A percentile compares a stretch with the other conserved stretches of the same genome.
Evolutionary conservation across 2,888 invertebrate species (phyloP).

Genomic region (Abscondita cerata): DNA sequence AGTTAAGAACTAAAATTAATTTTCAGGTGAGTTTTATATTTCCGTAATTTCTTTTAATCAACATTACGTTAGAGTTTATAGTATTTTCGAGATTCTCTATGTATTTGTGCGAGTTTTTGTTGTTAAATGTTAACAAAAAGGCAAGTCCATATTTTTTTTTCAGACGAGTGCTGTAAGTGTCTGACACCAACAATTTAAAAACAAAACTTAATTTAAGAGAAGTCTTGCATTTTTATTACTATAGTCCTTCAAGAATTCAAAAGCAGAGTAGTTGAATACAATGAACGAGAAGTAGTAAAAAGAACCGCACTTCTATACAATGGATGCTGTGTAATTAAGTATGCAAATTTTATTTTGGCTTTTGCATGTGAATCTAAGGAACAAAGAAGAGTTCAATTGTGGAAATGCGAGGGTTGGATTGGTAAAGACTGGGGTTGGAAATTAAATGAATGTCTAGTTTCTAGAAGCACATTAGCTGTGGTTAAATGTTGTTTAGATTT

Average conservation of each 20-base stretch:
- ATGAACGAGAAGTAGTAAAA: conserved; percentile 37
- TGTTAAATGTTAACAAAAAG: conserved; percentile 10
- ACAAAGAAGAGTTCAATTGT: conserved; percentile 52
- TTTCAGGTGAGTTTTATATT: no score
- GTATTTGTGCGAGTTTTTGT: not conserved
- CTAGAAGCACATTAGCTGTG: conserved; percentile 41
- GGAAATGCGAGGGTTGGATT: conserved; percentile 45
- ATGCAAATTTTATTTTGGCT: conserved; percentile 54
- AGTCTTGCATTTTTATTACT: conserved; percentile 44
- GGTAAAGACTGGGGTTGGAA: conserved; percentile 47
- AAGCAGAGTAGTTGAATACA: conserved; percentile 39
- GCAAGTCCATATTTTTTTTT: conserved; percentile 15
- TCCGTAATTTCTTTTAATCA: no score
- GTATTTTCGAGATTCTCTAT: no score
- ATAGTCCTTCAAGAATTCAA: conserved; percentile 39
- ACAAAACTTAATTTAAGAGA: conserved; percentile 41
- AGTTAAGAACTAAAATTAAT: no score
- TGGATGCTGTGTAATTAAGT: conserved; percentile 49
- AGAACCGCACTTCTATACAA: conserved; percentile 38
- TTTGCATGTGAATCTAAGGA: conserved; percentile 50
- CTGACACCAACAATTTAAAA: conserved; percentile 42
- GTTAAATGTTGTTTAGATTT: conserved; percentile 47
- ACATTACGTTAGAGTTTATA: no score
- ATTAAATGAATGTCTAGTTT: conserved; percentile 49
- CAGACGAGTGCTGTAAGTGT: conserved; percentile 23